Conservation (phyloP, 2,888 invertebrate species). For the Temnothorax rugatulus region DNA sequence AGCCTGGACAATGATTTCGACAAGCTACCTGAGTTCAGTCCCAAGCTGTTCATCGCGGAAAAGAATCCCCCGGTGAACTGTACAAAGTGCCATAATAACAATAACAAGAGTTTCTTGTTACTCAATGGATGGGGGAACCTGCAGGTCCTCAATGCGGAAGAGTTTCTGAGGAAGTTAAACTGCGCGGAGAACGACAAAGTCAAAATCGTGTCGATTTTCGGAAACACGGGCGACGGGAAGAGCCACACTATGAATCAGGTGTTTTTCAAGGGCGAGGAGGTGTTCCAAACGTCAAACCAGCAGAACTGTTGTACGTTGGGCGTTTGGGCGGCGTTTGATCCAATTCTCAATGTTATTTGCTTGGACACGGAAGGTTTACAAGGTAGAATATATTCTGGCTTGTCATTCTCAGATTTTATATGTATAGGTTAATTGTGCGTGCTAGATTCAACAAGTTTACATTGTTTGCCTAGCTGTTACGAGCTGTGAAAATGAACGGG, state of each 20-base stretch:
- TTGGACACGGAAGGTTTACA: conserved; percentile 94
- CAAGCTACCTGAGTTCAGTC: conserved; percentile 55
- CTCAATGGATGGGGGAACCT: conserved; percentile 89
- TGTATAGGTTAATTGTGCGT: neutral
- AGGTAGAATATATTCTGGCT: conserved; percentile 84
- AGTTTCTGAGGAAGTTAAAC: conserved; percentile 87
- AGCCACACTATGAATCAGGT: conserved; percentile 92
- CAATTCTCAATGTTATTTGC: conserved; percentile 89
- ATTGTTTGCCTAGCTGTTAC: conserved; percentile 82
- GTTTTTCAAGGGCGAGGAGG: conserved; percentile 88
- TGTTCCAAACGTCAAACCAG: conserved; percentile 90
- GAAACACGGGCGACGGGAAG: conserved; percentile 94
- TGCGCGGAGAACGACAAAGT: conserved; percentile 88
- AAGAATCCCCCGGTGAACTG: neutral
- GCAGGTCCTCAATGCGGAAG: conserved; percentile 87
- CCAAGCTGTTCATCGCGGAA: conserved; percentile 53
- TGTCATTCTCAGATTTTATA: neutral
- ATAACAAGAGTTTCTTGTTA: conserved; percentile 87
- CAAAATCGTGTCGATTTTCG: conserved; percentile 94
- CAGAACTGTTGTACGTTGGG: conserved; percentile 92
- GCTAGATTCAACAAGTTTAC: neutral
- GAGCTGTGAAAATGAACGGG: conserved; percentile 89
- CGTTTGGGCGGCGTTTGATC: conserved; percentile 92
- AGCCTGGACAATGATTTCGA: conserved; percentile 49
- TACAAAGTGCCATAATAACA: conserved; percentile 59